Evolutionary conservation across 2,888 invertebrate genomes (phyloP), one percentile per base, ranked within the genome.

Genomic region (Orthosia gothica): DNA sequence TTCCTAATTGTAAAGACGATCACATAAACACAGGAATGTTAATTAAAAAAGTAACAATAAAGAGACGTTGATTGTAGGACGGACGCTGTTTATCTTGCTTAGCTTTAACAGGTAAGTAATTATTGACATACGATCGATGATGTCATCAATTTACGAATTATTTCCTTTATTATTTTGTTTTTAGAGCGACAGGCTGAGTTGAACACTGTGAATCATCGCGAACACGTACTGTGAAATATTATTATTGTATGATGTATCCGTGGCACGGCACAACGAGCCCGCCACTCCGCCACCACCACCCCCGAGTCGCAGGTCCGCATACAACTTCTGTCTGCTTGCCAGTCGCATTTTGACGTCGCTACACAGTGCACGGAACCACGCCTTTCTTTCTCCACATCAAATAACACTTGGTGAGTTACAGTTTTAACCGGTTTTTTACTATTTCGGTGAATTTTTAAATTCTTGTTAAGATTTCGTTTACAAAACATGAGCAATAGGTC

Each of bases 321-420:
- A 81, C 83, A 80, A 82, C 87, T 75, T 83, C 81, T 84, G 75
- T 79, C 81, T 74, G 83, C 70, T 82, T 84, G 88, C 73, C 94
- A 95, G 95, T 95, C 93, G 93, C 90, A 85, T 90, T 91, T 92
- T 91, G 92, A 91, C 93, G 90, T 89, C 89, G 91, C 90, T 84
- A 82, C 87, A 87, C 83, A 89, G 94, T 94, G 94, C 91, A 93
- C 95, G 93, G 85, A 79, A 76, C 81, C 83, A 78, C 78, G 63
- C 71, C 83, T 80, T 82, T 86, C 83, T 81, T 87, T 85, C 89
- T 82, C 86, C 87, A 88, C 91, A 89, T 90, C 90, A 91, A 91
- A 90, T 83, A 88, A 89, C 79, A 89, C 89, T 92, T 92, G 93
- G 95, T 95, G 90, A 94, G 95, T 94, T 79, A 76, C 81, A 81